A percentile compares a stretch with the other conserved stretches of the same genome.
Evolutionary conservation across 92 coral and sea anemone species (phyloP).

Genomic region (Meandrina meandrites): DNA sequence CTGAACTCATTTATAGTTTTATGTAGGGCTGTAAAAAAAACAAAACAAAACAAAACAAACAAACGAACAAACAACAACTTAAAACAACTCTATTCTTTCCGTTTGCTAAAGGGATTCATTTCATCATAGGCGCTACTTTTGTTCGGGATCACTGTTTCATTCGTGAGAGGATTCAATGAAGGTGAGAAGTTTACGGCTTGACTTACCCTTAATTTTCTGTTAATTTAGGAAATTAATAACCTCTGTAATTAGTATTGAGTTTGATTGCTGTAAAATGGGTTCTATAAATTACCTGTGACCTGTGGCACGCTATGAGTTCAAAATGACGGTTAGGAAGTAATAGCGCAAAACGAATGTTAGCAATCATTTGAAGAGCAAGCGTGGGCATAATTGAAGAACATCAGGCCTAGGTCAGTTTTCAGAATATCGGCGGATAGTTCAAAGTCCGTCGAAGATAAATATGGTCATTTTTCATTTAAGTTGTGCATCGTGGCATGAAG

Average conservation of each 20-base stretch:
- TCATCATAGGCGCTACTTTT: slow-evolving; percentile 8
- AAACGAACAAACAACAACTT: not conserved
- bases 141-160: not conserved
- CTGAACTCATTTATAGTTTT: no score
- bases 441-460: no score
- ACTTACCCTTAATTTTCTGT: not conserved
- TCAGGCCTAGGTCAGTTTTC: not conserved
- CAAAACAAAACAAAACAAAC: no score
- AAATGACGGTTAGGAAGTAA: not conserved
- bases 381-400: not conserved
- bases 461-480: no score
- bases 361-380: no score
- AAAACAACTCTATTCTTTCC: not conserved
- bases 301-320: not conserved
- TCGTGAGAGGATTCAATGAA: slow-evolving; percentile 7
- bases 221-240: not conserved
- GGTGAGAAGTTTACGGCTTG: not conserved
- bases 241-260: not conserved
- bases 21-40: no score
- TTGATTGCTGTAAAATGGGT: not conserved
- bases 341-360: not conserved
- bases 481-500: no score
- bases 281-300: not conserved
- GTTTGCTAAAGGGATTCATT: not conserved
- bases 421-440: not conserved